Evolutionary conservation across 2,797 vertebrate genomes (phyloP).

Genomic region (Gobio occitaniae): DNA sequence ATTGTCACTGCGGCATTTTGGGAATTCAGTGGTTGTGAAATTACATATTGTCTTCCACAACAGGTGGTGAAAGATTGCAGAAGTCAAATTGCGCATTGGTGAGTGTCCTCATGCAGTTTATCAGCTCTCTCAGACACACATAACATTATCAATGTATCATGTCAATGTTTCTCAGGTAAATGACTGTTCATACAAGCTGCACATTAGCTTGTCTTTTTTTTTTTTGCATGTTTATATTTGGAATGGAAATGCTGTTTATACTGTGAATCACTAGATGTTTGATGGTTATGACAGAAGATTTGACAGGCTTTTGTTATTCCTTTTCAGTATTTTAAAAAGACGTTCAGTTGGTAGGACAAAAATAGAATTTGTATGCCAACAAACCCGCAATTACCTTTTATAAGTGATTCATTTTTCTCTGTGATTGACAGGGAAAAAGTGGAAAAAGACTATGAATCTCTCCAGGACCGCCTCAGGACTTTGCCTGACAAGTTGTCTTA

Average conservation of each 20-base stretch:
- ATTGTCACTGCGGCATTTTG: not conserved
- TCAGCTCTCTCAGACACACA: not conserved
- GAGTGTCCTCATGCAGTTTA: constrained; percentile 60
- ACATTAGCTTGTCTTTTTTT: not conserved
- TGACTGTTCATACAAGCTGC: not conserved
- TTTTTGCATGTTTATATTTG: not conserved
- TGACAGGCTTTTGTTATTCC: constrained; percentile 7
- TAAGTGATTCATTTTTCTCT: constrained; percentile 28
- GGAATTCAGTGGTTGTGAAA: constrained; percentile 25
- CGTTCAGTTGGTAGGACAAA: not conserved
- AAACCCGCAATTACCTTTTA: not conserved
- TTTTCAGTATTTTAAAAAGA: constrained; percentile 10
- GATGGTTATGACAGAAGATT: not conserved
- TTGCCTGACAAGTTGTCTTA: constrained; percentile 93
- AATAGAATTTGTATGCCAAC: not conserved
- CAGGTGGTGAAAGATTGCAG: constrained; percentile 83
- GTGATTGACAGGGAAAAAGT: constrained; percentile 87
- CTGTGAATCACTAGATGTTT: constrained; percentile 1
- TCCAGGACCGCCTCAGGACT: constrained; percentile 86
- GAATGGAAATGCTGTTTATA: not conserved
- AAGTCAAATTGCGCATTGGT: constrained; percentile 79
- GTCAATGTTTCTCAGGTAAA: not conserved
- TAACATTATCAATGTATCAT: not conserved
- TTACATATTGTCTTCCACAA: constrained; percentile 58
- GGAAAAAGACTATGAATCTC: constrained; percentile 88